phyloP scores from a whole-genome alignment of 2,113 vertebrate genomes.

The Phaethornis superciliosus region DNA sequence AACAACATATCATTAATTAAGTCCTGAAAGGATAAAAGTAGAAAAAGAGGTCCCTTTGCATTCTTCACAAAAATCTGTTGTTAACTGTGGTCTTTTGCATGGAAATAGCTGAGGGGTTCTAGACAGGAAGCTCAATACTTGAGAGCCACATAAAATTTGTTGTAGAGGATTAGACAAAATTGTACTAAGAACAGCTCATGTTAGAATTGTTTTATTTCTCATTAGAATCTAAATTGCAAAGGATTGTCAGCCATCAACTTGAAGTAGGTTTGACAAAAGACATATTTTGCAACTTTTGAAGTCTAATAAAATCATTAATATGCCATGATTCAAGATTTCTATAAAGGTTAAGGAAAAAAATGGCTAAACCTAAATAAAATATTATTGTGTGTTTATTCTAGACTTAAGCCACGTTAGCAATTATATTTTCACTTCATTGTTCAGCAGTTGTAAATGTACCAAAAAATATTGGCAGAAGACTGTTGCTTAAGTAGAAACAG shows the following conservation, averaged over 20 bases:
- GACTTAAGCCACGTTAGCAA: conserved; percentile 7
- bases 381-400: conserved; percentile 61
- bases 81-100: background rate
- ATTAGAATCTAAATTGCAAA: conserved; percentile 21
- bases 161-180: conserved; percentile 15
- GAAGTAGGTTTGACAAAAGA: conserved; percentile 46
- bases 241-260: conserved; percentile 28
- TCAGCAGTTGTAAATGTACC: conserved; percentile 69
- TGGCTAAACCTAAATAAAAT: conserved; percentile 60
- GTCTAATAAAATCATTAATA: conserved; percentile 70
- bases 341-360: conserved; percentile 62
- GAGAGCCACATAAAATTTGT: conserved; percentile 29
- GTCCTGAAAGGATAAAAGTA: background rate
- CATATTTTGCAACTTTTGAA: conserved; percentile 52
- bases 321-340: conserved; percentile 54
- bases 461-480: conserved; percentile 62
- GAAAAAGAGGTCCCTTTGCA: background rate
- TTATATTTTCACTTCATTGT: conserved; percentile 68
- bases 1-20: conserved; percentile 20
- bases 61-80: background rate
- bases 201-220: conserved; percentile 51
- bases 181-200: background rate
- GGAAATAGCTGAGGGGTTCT: background rate
- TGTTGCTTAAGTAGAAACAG: conserved; percentile 73
- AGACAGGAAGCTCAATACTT: background rate